These are phyloP conservation scores for Zaprionus taronus DNA, from an alignment of 1,140 invertebrate genomes.

Conservation along the genomic window DNA sequence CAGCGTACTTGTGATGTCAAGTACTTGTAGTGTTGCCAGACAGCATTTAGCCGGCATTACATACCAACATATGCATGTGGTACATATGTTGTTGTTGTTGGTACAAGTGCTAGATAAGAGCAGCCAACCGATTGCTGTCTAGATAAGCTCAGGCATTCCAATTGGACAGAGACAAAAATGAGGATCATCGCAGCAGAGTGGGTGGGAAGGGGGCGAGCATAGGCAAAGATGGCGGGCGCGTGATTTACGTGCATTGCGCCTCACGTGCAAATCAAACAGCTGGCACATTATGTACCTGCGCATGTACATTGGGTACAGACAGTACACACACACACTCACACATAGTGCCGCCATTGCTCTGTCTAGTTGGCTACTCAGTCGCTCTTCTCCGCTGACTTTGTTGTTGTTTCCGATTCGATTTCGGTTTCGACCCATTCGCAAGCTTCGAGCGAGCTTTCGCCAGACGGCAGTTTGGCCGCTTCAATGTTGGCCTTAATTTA, in stretches of 20 bases:
- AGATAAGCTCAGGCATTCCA: conserved; percentile 59
- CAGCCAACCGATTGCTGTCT: conserved; percentile 49
- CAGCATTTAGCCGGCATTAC: conserved; percentile 18
- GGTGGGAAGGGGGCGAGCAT: background rate
- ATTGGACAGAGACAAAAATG: conserved; percentile 42
- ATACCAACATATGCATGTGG: background rate
- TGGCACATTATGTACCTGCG: background rate
- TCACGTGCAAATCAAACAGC: conserved; percentile 60
- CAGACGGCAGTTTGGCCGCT: conserved; percentile 42
- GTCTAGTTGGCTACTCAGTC: background rate
- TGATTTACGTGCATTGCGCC: conserved; percentile 43
- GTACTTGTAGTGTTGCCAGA: conserved; percentile 31
- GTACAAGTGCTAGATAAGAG: conserved; percentile 11
- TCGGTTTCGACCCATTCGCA: conserved; percentile 60
- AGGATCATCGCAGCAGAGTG: conserved; percentile 16
- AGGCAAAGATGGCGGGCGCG: conserved; percentile 55
- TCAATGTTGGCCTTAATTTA: conserved; percentile 72
- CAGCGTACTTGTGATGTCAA: background rate
- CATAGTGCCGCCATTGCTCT: conserved; percentile 32
- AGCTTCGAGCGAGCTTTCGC: conserved; percentile 63
- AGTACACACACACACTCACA: background rate
- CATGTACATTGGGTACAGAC: background rate
- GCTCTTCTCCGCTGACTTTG: conserved; percentile 3
- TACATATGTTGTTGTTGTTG: background rate
- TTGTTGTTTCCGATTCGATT: conserved; percentile 13